Base-by-base conservation (phyloP, 2,888 invertebrate species). In the Drosophila formosana region DNA sequence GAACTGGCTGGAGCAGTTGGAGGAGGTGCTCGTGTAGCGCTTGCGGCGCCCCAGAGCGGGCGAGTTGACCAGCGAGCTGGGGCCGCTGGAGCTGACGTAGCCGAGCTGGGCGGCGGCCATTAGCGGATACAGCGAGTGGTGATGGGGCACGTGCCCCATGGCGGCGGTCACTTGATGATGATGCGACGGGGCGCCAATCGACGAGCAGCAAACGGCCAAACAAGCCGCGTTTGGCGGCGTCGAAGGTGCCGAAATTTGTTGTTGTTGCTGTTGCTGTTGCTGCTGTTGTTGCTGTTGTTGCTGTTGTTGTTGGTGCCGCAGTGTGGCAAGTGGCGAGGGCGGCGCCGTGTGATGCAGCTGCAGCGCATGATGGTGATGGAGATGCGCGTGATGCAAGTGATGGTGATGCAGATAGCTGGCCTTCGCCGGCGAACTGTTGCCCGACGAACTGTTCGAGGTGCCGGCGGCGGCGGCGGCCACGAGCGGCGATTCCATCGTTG, bases 31-130 rank as follows among this genome's bases (percentile, higher is more conserved):
- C 57, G 94, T 94, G 93, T 94, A 95, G 91, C 92, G 92, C 68
- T 95, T 95, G 91, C 95, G 94, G 88, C 94, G 93, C 91, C 94
- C 94, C 93, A 94, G 93, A 88, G 93, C 93, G 87, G 94, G 93
- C 49, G 93, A 92, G 69, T 92, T 92, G 65, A 90, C 91, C 79
- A 91, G 80, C 28, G 92, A 92, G 55, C 91, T 91, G 66, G 91
- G 90, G 8, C 91, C 90, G 66, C 91, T 91, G 60, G 90, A 85
- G 43, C 90, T 66, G 11, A 70, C 82, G 25, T 83, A 88, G 57
- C 88, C 80, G 51, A 85, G 52, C 45, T 82, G 79, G 56, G 85
- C 80, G 51, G 85, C 85, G 2, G 84, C 88, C 79, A 90, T 78
- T n/a, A 90, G 56, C 3, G 90, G 91, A 67, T 90, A 91, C 11